Base-by-base conservation (phyloP, 2,113 vertebrate species). In the Poicephalus gulielmi region DNA sequence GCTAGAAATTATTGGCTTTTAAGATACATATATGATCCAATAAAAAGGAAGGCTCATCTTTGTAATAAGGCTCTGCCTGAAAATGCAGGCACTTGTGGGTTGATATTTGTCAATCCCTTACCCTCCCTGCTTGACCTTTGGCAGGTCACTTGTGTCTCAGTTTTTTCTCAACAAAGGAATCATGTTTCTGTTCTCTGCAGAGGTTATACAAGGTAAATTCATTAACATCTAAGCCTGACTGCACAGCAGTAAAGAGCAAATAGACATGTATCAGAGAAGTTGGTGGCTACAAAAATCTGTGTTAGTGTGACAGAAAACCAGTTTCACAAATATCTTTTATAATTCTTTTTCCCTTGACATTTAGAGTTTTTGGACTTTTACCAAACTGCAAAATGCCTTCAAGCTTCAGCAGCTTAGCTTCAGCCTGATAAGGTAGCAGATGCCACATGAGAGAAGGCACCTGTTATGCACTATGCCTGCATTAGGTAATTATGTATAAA, bases 161-260 rank as follows among this genome's bases (percentile, higher is more conserved):
- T 81, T 96, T 92, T 88, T 71, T 80, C 73, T 90, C 79, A 92
- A 77, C 13, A 86, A 95, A 95, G 27, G 64, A 83, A 74, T 86
- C 68, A 27, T 18, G 11, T 90, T 94, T 88, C 90, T 68, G 6
- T 43, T 37, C 82, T 50, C 25, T 33, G 17, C 17, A 50, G 67
- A 69, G 67, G 41, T 92, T 74, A 88, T 49, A 49, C 9, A 9
- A 83, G 23, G 20, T 75, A 93, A 88, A 93, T 71, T 80, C 43
- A 83, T 46, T 75, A 83, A 68, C 22, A 64, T 83, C 59, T 43
- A 37, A 69, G 59, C n/a, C n/a, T 92, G 53, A 88, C 11, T 22
- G 16, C 18, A 50, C 23, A 80, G 28, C 23, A 90, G 41, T 17
- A 70, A 44, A 59, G 6, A 74, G 30, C 4, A 70, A 83, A 94